Conservation (phyloP, 2,797 vertebrate species). For the Neostethus bicornis region DNA sequence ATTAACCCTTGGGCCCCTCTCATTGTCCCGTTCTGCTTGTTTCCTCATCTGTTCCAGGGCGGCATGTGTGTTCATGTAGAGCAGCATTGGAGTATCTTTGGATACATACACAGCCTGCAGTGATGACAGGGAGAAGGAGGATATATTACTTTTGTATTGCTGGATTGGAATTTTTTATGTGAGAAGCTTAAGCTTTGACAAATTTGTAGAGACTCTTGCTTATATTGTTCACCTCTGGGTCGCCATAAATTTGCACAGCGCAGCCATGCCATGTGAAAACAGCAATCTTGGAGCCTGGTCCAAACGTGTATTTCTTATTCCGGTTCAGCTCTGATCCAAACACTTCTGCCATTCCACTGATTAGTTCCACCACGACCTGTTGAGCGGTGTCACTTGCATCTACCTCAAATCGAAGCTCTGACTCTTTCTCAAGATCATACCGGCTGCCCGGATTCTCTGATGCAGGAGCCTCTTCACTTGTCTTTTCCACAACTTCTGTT, state of each 20-base stretch:
- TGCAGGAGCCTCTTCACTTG: slow-evolving; percentile 69
- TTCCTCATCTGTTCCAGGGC: slow-evolving; percentile 97
- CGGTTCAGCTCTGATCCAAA: slow-evolving; percentile 96
- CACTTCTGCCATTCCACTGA: slow-evolving; percentile 92
- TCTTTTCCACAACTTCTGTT: slow-evolving; percentile 74
- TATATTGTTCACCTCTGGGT: slow-evolving; percentile 85
- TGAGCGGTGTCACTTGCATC: slow-evolving; percentile 84
- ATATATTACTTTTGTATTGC: slow-evolving; percentile 7
- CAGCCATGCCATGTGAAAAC: slow-evolving; percentile 99
- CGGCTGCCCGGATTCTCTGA: slow-evolving; percentile 69
- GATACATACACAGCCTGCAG: slow-evolving; percentile 82
- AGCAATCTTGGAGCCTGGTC: slow-evolving; percentile 92
- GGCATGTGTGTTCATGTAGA: slow-evolving; percentile 96
- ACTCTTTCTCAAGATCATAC: slow-evolving; percentile 95
- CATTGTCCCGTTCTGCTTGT: slow-evolving; percentile 93
- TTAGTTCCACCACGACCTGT: slow-evolving; percentile 89
- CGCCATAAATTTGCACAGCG: slow-evolving; percentile 89
- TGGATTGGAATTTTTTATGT: not conserved
- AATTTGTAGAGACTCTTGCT: not conserved
- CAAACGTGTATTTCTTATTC: slow-evolving; percentile 96
- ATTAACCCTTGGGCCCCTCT: slow-evolving; percentile 90
- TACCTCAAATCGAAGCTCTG: slow-evolving; percentile 95
- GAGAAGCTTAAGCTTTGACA: not conserved
- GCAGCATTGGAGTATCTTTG: slow-evolving; percentile 94
- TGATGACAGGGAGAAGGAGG: not conserved